A percentile compares a stretch with the other conserved stretches of the same genome.
phyloP scores from a whole-genome alignment of 2,797 vertebrate species.

The Cygnus olor region DNA sequence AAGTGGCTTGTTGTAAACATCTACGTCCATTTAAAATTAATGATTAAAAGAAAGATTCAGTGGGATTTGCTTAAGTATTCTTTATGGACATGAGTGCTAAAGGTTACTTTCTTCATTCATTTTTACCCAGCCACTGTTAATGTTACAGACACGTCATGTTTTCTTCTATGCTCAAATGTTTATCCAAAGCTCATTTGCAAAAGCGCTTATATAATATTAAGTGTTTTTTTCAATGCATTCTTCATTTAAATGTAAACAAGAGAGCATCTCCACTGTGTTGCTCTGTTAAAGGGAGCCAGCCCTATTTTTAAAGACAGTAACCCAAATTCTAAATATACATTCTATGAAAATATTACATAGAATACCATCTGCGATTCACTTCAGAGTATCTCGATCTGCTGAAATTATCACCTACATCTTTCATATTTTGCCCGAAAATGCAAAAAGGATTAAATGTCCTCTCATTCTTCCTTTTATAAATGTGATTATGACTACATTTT shows the following conservation, averaged over 20 bases:
- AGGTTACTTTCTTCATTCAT: slow-evolving; percentile 74
- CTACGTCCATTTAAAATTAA: slow-evolving; percentile 68
- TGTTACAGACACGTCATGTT: slow-evolving; percentile 66
- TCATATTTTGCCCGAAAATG: slow-evolving; percentile 53
- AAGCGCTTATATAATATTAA: slow-evolving; percentile 76
- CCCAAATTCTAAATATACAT: slow-evolving; percentile 41
- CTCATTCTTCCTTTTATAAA: slow-evolving; percentile 59
- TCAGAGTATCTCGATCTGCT: slow-evolving; percentile 70
- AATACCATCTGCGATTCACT: slow-evolving; percentile 71
- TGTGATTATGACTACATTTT: slow-evolving; percentile 36
- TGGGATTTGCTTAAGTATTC: slow-evolving; percentile 72
- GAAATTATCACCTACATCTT: slow-evolving; percentile 71
- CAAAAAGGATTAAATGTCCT: slow-evolving; percentile 51
- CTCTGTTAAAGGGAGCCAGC: slow-evolving; percentile 54
- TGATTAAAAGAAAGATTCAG: slow-evolving; percentile 64
- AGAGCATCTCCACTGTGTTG: slow-evolving; percentile 14
- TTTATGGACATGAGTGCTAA: slow-evolving; percentile 59
- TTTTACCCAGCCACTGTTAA: slow-evolving; percentile 74
- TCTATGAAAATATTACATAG: slow-evolving; percentile 65
- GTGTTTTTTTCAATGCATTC: slow-evolving; percentile 10
- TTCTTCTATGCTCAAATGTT: slow-evolving; percentile 72
- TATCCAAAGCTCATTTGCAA: slow-evolving; percentile 79
- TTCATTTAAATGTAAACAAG: slow-evolving; percentile 68
- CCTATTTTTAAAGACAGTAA: slow-evolving; percentile 72
- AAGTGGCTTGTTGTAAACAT: slow-evolving; percentile 77